phyloP scores from a whole-genome alignment of 1,140 invertebrate species.

The Coenobita brevimanus region DNA sequence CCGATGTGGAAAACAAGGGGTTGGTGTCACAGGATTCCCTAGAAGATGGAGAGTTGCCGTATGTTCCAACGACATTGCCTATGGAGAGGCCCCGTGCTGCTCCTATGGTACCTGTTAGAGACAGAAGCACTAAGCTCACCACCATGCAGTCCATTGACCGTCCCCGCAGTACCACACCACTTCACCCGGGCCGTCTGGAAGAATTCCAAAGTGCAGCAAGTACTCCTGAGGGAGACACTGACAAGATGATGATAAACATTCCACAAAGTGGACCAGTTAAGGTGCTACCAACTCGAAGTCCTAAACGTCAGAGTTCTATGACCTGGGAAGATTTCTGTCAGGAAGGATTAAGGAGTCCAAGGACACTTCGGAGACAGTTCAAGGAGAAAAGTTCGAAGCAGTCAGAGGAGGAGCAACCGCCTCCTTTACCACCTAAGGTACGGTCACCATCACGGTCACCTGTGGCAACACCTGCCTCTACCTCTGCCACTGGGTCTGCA shows the following conservation, averaged over 20 bases:
- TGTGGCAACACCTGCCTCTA: background rate
- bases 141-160: slow-evolving; percentile 87
- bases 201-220: slow-evolving; percentile 77
- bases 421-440: slow-evolving; percentile 52
- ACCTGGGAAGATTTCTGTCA: slow-evolving; percentile 80
- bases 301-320: slow-evolving; percentile 73
- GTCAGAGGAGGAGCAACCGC: slow-evolving; percentile 58
- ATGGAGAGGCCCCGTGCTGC: slow-evolving; percentile 86
- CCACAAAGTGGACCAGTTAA: slow-evolving; percentile 70
- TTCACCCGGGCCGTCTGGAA: slow-evolving; percentile 84
- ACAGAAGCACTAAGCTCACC: slow-evolving; percentile 81
- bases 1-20: slow-evolving; percentile 76
- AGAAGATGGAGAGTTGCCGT: slow-evolving; percentile 90
- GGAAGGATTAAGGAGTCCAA: slow-evolving; percentile 75
- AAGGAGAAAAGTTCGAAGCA: slow-evolving; percentile 65
- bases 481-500: background rate
- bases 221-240: slow-evolving; percentile 72
- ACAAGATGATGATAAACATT: slow-evolving; percentile 70
- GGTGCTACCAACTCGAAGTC: slow-evolving; percentile 71
- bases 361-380: slow-evolving; percentile 71
- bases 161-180: slow-evolving; percentile 88
- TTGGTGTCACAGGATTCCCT: slow-evolving; percentile 86
- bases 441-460: slow-evolving; percentile 65
- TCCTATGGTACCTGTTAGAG: slow-evolving; percentile 85
- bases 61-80: slow-evolving; percentile 88